These are phyloP conservation scores for Myiothlypis coronata DNA, from an alignment of 2,797 vertebrate species.

Conservation along the genomic window DNA sequence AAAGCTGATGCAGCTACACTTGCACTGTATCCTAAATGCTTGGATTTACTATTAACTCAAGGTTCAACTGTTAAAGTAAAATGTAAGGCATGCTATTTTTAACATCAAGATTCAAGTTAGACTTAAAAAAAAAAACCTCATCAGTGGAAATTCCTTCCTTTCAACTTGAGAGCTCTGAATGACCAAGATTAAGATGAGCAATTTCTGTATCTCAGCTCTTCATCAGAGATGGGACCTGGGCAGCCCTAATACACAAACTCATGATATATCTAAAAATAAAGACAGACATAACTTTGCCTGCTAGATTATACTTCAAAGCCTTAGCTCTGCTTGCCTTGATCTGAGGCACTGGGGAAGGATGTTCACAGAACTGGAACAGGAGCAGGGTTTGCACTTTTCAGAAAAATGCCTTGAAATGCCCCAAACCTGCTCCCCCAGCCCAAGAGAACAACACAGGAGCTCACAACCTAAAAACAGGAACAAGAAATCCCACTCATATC, in stretches of 20 bases:
- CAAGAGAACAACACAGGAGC: background rate
- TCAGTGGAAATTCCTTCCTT: background rate
- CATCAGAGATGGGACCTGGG: background rate
- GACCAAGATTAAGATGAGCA: background rate
- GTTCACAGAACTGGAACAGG: background rate
- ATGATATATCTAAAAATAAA: slow-evolving; percentile 18
- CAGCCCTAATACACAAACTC: background rate
- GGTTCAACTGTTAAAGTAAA: background rate
- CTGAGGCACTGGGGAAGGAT: background rate
- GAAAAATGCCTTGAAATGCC: background rate
- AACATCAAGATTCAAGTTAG: background rate
- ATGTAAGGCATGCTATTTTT: background rate
- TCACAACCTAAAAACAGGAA: background rate
- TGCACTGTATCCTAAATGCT: background rate
- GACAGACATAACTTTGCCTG: background rate
- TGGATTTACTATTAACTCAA: background rate
- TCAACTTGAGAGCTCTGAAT: background rate
- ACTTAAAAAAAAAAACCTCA: background rate
- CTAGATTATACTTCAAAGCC: slow-evolving; percentile 17
- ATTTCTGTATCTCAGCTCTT: background rate
- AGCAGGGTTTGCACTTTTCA: background rate
- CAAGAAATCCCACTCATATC: background rate
- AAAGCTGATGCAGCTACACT: background rate
- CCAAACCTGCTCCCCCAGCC: background rate
- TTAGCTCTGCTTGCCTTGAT: slow-evolving; percentile 3